Conservation (phyloP, 1,140 invertebrate species). For the Heliconius eleuchia region DNA sequence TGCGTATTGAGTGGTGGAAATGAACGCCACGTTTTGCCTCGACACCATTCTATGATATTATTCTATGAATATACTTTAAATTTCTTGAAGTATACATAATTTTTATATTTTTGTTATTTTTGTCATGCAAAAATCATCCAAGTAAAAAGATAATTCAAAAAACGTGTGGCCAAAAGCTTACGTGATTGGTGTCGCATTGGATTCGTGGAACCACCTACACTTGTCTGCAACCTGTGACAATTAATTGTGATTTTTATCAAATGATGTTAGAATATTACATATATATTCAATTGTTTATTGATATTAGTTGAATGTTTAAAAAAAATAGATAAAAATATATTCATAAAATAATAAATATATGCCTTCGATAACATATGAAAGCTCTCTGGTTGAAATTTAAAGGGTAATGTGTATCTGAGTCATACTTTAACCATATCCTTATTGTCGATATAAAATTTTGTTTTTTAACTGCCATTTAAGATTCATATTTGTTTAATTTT, state of each 20-base stretch:
- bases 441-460: neutral
- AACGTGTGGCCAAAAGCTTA: conserved; percentile 29
- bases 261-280: conserved; percentile 13
- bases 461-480: neutral
- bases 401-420: too few relatives aligned
- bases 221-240: conserved; percentile 16
- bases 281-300: neutral
- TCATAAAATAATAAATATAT: too few relatives aligned
- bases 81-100: neutral
- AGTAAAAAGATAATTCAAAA: conserved; percentile 21
- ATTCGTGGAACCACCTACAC: conserved; percentile 35
- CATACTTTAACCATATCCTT: neutral
- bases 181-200: conserved; percentile 27
- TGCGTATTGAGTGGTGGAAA: too few relatives aligned
- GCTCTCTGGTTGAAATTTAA: too few relatives aligned
- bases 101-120: neutral
- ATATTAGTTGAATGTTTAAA: neutral
- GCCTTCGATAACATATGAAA: too few relatives aligned
- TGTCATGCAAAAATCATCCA: neutral
- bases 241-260: conserved; percentile 15
- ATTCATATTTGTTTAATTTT: too few relatives aligned
- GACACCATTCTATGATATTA: too few relatives aligned
- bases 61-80: too few relatives aligned
- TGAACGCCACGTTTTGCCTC: too few relatives aligned
- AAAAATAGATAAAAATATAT: neutral